Conservation (phyloP, 2,888 invertebrate species). For the Amphipoea oculea region DNA sequence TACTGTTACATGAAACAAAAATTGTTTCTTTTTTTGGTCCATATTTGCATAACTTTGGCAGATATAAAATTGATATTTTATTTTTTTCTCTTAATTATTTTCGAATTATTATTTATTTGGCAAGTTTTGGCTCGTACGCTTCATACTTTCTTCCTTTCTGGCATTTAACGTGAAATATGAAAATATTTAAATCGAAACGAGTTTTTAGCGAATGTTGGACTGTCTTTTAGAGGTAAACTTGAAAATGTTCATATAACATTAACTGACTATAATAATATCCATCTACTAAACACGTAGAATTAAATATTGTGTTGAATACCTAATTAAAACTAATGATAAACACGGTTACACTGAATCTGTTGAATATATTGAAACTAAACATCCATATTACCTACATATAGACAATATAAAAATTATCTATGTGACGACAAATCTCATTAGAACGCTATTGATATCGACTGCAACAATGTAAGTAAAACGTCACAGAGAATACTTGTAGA, state of each 20-base stretch:
- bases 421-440: slow-evolving; percentile 30
- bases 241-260: slow-evolving; percentile 38
- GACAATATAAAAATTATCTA: slow-evolving; percentile 37
- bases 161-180: slow-evolving; percentile 24
- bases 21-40: slow-evolving; percentile 47
- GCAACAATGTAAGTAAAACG: slow-evolving; percentile 29
- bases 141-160: slow-evolving; percentile 8
- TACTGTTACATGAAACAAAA: slow-evolving; percentile 15
- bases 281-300: slow-evolving; percentile 33
- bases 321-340: slow-evolving; percentile 36
- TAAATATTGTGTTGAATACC: slow-evolving; percentile 26
- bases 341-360: slow-evolving; percentile 36
- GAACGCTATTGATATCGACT: slow-evolving; percentile 47
- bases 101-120: slow-evolving; percentile 33
- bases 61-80: slow-evolving; percentile 13
- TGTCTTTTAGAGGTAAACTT: slow-evolving; percentile 48
- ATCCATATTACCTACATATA: slow-evolving; percentile 6
- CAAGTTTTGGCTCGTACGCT: slow-evolving; percentile 31
- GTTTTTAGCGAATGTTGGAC: slow-evolving; percentile 14
- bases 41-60: slow-evolving; percentile 30
- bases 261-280: slow-evolving; percentile 26
- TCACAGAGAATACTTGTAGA: slow-evolving; percentile 20
- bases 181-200: slow-evolving; percentile 23
- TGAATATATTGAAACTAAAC: slow-evolving; percentile 48
- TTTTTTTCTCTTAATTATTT: slow-evolving; percentile 4